Conservation (phyloP, 2,113 vertebrate genomes). For the Gadus chalcogrammus region DNA sequence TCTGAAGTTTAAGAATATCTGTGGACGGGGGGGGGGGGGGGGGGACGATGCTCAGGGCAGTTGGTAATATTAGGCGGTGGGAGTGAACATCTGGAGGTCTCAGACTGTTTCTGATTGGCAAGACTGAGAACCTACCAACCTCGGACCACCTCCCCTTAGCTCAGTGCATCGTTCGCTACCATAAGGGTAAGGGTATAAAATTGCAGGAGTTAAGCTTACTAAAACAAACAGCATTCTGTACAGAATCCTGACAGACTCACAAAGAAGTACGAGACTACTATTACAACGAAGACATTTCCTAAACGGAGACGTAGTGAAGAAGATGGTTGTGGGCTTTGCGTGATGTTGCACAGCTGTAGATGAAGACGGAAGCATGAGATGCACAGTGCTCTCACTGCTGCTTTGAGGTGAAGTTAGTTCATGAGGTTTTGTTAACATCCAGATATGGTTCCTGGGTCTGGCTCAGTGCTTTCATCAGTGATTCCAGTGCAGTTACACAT, state of each 20-base stretch:
- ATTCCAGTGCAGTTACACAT: slow-evolving; percentile 67
- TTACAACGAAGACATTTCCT: slow-evolving; percentile 36
- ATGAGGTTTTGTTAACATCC: slow-evolving; percentile 65
- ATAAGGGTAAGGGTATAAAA: slow-evolving; percentile 41
- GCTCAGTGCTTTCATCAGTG: slow-evolving; percentile 69
- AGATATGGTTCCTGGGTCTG: slow-evolving; percentile 60
- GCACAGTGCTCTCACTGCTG: slow-evolving; percentile 49
- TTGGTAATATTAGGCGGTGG: slow-evolving; percentile 35
- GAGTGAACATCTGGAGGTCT: slow-evolving; percentile 7
- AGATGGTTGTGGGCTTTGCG: slow-evolving; percentile 37
- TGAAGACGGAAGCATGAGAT: slow-evolving; percentile 17
- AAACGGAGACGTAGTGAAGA: slow-evolving; percentile 30
- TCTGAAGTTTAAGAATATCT: slow-evolving; percentile 19
- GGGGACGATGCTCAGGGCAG: slow-evolving; percentile 36
- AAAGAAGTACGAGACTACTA: slow-evolving; percentile 39
- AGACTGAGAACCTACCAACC: slow-evolving; percentile 37
- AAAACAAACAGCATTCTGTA: slow-evolving; percentile 40
- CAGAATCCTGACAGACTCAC: slow-evolving; percentile 51
- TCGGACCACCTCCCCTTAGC: slow-evolving; percentile 30
- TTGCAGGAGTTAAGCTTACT: slow-evolving; percentile 18
- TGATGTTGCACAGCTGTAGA: slow-evolving; percentile 63
- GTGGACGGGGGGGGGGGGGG: slow-evolving; percentile 9
- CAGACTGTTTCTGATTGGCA: slow-evolving; percentile 32
- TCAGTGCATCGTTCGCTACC: slow-evolving; percentile 58
- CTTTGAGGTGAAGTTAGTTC: slow-evolving; percentile 47